These are phyloP conservation scores for Horisme vitalbata DNA, from an alignment of 2,888 invertebrate genomes.

Conservation along the genomic window DNA sequence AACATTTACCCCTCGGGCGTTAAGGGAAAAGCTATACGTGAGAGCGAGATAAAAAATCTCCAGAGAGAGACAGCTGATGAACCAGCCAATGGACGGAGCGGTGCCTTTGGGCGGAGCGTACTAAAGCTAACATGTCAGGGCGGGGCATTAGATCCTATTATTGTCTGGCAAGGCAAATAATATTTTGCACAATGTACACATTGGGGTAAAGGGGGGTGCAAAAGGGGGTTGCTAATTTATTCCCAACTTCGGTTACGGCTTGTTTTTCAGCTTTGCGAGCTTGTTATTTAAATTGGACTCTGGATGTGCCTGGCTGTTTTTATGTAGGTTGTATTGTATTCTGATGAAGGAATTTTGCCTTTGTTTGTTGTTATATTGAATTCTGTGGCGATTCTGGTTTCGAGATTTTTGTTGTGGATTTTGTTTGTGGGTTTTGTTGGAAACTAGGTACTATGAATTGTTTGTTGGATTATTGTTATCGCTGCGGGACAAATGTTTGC, in stretches of 20 bases:
- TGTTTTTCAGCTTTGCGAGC: conserved; percentile 82
- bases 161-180: conserved; percentile 87
- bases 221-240: conserved; percentile 78
- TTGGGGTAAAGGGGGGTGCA: conserved; percentile 70
- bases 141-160: conserved; percentile 81
- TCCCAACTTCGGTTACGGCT: conserved; percentile 82
- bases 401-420: conserved; percentile 22
- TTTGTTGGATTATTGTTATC: background rate
- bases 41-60: conserved; percentile 43
- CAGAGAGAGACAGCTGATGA: conserved; percentile 46
- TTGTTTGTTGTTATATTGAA: conserved; percentile 44
- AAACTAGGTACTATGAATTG: background rate
- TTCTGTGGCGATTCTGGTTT: conserved; percentile 32
- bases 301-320: conserved; percentile 58
- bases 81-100: conserved; percentile 57
- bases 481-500: no score
- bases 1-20: conserved; percentile 83
- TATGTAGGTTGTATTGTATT: conserved; percentile 66
- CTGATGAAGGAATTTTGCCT: conserved; percentile 74
- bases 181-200: conserved; percentile 89
- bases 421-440: conserved; percentile 16
- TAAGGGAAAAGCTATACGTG: conserved; percentile 73
- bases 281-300: conserved; percentile 82
- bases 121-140: conserved; percentile 83
- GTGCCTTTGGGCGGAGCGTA: conserved; percentile 61